Conservation (phyloP, 2,113 vertebrate species). For the Varanus salvator region DNA sequence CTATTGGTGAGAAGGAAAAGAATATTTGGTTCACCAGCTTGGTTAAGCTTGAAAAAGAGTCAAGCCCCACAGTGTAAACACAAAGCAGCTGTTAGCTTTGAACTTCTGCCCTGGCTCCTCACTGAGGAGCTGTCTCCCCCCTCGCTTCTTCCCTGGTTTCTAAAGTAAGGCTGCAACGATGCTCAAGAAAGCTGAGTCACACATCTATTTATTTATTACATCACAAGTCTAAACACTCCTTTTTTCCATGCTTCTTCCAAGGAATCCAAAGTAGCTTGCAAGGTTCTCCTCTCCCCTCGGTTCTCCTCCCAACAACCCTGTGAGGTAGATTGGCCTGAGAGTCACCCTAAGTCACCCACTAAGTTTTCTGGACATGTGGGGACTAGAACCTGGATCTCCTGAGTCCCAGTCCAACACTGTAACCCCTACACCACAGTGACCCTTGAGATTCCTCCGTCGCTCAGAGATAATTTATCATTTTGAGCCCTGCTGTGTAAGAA, state of each 20-base stretch:
- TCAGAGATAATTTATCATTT: slow-evolving; percentile 1
- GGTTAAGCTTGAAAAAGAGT: slow-evolving; percentile 81
- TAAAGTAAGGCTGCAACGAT: slow-evolving; percentile 19
- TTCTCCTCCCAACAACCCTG: no score
- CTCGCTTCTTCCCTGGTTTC: neutral
- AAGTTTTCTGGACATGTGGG: no score
- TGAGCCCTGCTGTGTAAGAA: no score
- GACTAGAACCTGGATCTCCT: no score
- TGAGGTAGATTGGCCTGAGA: no score
- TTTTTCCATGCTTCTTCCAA: no score
- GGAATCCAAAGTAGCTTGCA: no score
- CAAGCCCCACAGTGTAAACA: slow-evolving; percentile 79
- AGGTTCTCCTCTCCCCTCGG: no score
- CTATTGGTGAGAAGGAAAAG: slow-evolving; percentile 74
- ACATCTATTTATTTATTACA: neutral
- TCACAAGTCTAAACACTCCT: no score
- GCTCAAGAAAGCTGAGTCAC: slow-evolving; percentile 31
- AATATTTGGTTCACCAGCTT: slow-evolving; percentile 72
- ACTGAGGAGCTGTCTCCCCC: slow-evolving; percentile 3
- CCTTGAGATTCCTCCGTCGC: slow-evolving; percentile 11
- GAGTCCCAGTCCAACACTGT: no score
- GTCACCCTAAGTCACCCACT: no score
- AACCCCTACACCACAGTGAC: no score
- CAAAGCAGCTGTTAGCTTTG: slow-evolving; percentile 81
- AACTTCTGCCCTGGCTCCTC: slow-evolving; percentile 53